A percentile compares a stretch with the other conserved stretches of the same genome.
Evolutionary conservation across 2,888 invertebrate species (phyloP).

Genomic region (Alsophila aescularia): DNA sequence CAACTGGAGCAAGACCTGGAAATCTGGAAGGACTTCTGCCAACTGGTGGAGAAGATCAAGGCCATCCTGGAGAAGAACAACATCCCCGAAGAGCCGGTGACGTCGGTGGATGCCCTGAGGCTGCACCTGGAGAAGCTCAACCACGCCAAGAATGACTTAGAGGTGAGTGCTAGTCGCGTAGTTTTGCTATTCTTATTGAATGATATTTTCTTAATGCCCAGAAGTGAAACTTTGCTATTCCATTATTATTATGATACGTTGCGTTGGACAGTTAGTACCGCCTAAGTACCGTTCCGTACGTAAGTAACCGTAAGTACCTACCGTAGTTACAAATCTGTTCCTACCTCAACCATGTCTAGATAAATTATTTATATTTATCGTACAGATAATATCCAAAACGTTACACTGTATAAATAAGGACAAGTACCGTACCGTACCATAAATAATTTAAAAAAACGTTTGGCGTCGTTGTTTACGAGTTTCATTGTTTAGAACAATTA

Average conservation of each 20-base stretch:
- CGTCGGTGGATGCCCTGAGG: conserved; percentile 91
- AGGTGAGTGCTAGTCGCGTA: conserved; percentile 82
- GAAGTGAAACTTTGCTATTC: conserved; percentile 2
- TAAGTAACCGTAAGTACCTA: too few species aligned
- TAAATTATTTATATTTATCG: too few species aligned
- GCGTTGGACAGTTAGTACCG: not conserved
- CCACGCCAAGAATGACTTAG: conserved; percentile 89
- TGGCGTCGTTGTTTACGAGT: too few species aligned
- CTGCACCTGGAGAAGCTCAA: conserved; percentile 93
- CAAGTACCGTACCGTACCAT: too few species aligned
- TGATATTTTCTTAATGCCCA: conserved; percentile 1
- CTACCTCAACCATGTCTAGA: too few species aligned
- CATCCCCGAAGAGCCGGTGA: conserved; percentile 91
- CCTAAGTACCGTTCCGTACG: not conserved
- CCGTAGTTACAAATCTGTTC: too few species aligned
- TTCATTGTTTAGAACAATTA: too few species aligned
- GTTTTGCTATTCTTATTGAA: not conserved
- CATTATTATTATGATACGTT: not conserved
- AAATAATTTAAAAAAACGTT: too few species aligned
- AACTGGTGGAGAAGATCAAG: conserved; percentile 90
- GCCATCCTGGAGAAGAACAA: conserved; percentile 89
- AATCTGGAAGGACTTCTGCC: conserved; percentile 93
- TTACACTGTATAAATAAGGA: too few species aligned
- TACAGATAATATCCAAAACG: too few species aligned
- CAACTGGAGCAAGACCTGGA: conserved; percentile 92